Evolutionary conservation across 1,140 invertebrate species (phyloP), one percentile per base, ranked within the genome.

Genomic region (Drosophila navojoa): DNA sequence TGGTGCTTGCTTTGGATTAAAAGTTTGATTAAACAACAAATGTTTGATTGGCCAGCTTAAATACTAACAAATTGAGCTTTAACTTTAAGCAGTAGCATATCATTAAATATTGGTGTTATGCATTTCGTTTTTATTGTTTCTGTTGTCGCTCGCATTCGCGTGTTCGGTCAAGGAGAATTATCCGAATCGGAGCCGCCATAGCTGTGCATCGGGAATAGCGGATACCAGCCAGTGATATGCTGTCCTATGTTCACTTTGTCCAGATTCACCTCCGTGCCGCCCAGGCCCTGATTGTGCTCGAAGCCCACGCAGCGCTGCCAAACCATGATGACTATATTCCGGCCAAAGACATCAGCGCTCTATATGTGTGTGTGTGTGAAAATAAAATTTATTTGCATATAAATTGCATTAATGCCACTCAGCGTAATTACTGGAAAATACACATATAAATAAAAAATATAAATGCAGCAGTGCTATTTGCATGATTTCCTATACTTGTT

Each of bases 221-320:
- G 96, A 93, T 98, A 98, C 97, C 97, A 98, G 44, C 96, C 96
- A 60, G 95, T 95, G 22, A 95, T 96, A 52, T 96, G 93, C 87
- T 96, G 95, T 13, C 95, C 95, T 13, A 97, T 93, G 25, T 96
- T 95, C 44, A 98, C 92, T 73, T 95, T 94, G 90, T 97, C 96
- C 58, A 98, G 93, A 60, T 95, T 94, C 68, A 98, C 95, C 92
- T 97, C 97, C 0, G 95, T 96, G 22, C 97, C 97, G 11, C 97
- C 97, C 32, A 98, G 92, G 1, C 96, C 96, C 63, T 96, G 95
- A 91, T 98, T 98, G 92, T 97, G 97, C 86, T 98, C 96, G 89
- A 96, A 96, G 4, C 96, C 96, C 71, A 96, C 95, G 80, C 96
- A 96, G 69, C 96, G 94, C 81, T 97, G 96, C 97, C 97, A 98